Evolutionary conservation across 2,113 vertebrate species (phyloP).

Genomic region (Oryzias woworae): DNA sequence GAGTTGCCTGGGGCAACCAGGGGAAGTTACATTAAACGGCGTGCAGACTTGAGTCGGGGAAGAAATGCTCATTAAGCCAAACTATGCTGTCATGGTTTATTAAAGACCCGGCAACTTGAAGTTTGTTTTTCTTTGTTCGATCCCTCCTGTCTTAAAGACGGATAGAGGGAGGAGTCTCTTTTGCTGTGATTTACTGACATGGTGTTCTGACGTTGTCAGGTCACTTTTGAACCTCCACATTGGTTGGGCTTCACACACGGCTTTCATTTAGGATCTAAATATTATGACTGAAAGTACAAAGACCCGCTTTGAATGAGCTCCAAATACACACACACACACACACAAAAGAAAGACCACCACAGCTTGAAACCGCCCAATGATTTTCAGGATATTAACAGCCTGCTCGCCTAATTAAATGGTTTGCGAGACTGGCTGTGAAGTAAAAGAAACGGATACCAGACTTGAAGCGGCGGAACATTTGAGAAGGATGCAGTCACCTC

Average conservation of each 20-base stretch:
- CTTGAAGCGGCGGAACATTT: slow-evolving; percentile 7
- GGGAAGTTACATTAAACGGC: slow-evolving; percentile 39
- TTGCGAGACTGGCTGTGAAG: slow-evolving; percentile 17
- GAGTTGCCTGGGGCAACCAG: slow-evolving; percentile 64
- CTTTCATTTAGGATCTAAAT: slow-evolving; percentile 38
- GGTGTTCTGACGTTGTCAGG: slow-evolving; percentile 34
- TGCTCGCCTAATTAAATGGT: slow-evolving; percentile 36
- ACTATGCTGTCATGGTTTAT: slow-evolving; percentile 60
- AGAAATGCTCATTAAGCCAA: slow-evolving; percentile 55
- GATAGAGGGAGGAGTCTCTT: slow-evolving; percentile 15
- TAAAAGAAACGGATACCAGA: slow-evolving; percentile 5
- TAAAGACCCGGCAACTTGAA: slow-evolving; percentile 48
- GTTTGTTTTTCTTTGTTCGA: slow-evolving; percentile 50
- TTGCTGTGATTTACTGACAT: slow-evolving; percentile 43
- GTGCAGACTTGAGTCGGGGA: slow-evolving; percentile 33
- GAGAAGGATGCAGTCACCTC: slow-evolving; percentile 52
- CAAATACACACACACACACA: slow-evolving; percentile 8
- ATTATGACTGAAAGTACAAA: slow-evolving; percentile 36
- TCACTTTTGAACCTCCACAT: slow-evolving; percentile 6
- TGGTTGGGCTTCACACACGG: slow-evolving; percentile 12
- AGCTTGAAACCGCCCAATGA: slow-evolving; percentile 10
- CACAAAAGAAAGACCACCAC: slow-evolving; percentile 9
- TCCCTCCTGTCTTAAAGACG: slow-evolving; percentile 35
- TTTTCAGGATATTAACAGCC: slow-evolving; percentile 41
- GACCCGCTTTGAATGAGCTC: slow-evolving; percentile 27